Percentiles rank a stretch among this genome's conserved stretches.
Conservation (phyloP, 1,140 invertebrate species). For the Drosophila simulans region DNA sequence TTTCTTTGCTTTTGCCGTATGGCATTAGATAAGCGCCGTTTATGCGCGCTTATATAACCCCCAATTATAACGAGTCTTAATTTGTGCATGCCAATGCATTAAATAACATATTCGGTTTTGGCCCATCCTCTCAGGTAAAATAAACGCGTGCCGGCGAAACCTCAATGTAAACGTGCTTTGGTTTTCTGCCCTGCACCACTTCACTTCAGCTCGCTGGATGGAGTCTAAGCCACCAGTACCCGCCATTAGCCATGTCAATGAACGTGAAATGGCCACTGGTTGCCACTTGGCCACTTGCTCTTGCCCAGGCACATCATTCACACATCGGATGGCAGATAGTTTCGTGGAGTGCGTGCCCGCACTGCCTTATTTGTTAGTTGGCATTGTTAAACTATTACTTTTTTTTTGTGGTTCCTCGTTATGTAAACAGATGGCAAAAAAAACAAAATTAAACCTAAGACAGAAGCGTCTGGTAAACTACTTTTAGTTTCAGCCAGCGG, state of each 20-base stretch:
- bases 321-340: constrained; percentile 34
- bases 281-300: constrained; percentile 33
- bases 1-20: constrained; percentile 70
- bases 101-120: constrained; percentile 67
- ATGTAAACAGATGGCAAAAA: constrained; percentile 63
- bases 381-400: constrained; percentile 54
- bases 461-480: constrained; percentile 63
- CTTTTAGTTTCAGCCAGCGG: constrained; percentile 67
- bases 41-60: constrained; percentile 66
- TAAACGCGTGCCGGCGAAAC: constrained; percentile 70
- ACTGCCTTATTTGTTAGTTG: constrained; percentile 56
- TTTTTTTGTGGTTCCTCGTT: constrained; percentile 56
- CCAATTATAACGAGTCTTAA: constrained; percentile 79
- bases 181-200: constrained; percentile 20
- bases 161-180: constrained; percentile 24
- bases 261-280: constrained; percentile 71
- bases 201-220: neutral
- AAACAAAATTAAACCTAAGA: constrained; percentile 35
- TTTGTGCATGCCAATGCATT: constrained; percentile 67
- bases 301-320: constrained; percentile 38
- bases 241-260: constrained; percentile 70
- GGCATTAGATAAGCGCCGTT: constrained; percentile 71
- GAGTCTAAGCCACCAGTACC: constrained; percentile 23
- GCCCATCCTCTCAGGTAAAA: constrained; percentile 61
- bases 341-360: constrained; percentile 59